Conservation (phyloP, 30 jellyfish, hydroid and myxozoan species). For the Chrysaora quinquecirrha region DNA sequence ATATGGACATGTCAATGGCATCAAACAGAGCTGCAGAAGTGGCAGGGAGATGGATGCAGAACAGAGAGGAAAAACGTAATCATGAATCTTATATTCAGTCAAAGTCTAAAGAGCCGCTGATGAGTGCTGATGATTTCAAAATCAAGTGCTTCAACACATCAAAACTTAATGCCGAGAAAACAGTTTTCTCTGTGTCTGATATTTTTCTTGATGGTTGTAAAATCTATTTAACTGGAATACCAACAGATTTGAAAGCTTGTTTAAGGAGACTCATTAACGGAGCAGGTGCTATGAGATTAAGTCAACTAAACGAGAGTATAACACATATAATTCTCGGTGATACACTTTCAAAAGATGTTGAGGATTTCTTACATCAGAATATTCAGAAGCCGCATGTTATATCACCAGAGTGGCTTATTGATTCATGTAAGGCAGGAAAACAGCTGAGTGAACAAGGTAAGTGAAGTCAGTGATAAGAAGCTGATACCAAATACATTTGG, state of each 20-base stretch:
- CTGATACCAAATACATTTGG: too few species aligned
- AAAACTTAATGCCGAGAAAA: neutral
- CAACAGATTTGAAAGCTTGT: slow-evolving; percentile 41
- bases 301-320: slow-evolving; percentile 45
- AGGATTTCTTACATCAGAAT: slow-evolving; percentile 22
- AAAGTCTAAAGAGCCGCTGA: neutral
- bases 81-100: neutral
- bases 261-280: slow-evolving; percentile 72
- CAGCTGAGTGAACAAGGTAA: slow-evolving; percentile 81
- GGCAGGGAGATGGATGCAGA: slow-evolving; percentile 71
- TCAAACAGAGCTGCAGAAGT: slow-evolving; percentile 88
- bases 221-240: slow-evolving; percentile 61
- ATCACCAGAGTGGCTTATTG: slow-evolving; percentile 85
- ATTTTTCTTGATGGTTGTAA: slow-evolving; percentile 84
- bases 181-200: neutral
- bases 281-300: slow-evolving; percentile 91
- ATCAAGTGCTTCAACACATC: slow-evolving; percentile 38
- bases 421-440: slow-evolving; percentile 67
- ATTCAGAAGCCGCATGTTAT: slow-evolving; percentile 86
- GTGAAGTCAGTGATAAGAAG: too few species aligned
- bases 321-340: slow-evolving; percentile 89
- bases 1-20: slow-evolving; percentile 3
- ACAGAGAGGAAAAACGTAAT: slow-evolving; percentile 14
- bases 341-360: slow-evolving; percentile 27
- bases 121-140: neutral